phyloP scores from a whole-genome alignment of 2,888 invertebrate species.

The Junonia oenone region DNA sequence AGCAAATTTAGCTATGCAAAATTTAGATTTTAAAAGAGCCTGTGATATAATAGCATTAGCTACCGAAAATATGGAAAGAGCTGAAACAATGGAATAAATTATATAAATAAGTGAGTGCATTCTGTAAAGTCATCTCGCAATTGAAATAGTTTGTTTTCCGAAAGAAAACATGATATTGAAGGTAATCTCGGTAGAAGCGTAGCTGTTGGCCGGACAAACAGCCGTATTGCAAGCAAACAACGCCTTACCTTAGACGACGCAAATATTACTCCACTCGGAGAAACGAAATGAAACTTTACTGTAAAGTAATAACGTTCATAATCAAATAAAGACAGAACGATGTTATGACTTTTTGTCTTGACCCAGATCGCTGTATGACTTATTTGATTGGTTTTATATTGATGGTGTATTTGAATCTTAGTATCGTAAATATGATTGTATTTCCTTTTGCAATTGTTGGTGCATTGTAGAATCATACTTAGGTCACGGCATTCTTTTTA shows the following conservation, averaged over 20 bases:
- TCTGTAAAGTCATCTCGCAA: constrained; percentile 24
- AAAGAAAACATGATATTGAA: constrained; percentile 32
- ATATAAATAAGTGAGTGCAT: neutral
- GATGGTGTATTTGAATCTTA: neutral
- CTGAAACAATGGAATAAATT: neutral
- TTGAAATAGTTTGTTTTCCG: constrained; percentile 24
- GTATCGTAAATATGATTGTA: neutral
- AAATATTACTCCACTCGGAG: constrained; percentile 4
- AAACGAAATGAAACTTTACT: constrained; percentile 3
- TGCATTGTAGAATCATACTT: too few relatives aligned
- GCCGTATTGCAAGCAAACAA: constrained; percentile 19
- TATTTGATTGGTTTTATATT: constrained; percentile 1
- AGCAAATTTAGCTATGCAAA: neutral
- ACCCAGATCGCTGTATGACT: neutral
- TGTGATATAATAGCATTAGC: neutral
- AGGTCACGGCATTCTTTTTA: too few relatives aligned
- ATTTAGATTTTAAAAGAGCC: neutral
- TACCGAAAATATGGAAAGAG: neutral
- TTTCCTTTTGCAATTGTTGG: neutral
- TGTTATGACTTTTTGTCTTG: neutral
- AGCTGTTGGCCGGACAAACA: constrained; percentile 12
- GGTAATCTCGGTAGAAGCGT: constrained; percentile 30
- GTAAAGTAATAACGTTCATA: neutral
- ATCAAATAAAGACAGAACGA: neutral
- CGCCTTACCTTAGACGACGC: constrained; percentile 9